Conservation (phyloP, 2,797 vertebrate genomes). For the Squalus acanthias region DNA sequence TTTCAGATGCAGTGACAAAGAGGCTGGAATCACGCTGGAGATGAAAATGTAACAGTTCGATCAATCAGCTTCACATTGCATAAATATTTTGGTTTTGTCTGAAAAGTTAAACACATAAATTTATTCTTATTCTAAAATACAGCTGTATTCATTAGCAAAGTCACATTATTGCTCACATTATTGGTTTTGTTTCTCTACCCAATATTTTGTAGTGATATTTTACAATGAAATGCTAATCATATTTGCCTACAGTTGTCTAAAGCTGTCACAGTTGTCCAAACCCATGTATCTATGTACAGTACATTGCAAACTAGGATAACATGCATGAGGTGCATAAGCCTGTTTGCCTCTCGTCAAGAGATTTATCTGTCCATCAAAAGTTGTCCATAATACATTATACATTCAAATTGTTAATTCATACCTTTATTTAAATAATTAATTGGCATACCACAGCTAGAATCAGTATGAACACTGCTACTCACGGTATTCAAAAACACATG, state of each 20-base stretch:
- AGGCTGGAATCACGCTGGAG: not conserved
- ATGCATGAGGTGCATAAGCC: not conserved
- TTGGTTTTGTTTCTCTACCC: not conserved
- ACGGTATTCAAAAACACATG: not conserved
- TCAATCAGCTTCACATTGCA: not conserved
- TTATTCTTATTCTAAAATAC: not conserved
- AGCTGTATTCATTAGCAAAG: not conserved
- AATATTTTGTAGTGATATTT: not conserved
- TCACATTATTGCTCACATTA: not conserved
- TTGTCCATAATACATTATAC: not conserved
- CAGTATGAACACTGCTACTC: not conserved
- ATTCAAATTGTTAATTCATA: not conserved
- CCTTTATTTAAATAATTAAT: not conserved
- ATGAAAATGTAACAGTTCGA: slow-evolving; percentile 2
- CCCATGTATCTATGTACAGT: not conserved
- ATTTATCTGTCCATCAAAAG: not conserved
- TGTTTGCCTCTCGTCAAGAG: not conserved
- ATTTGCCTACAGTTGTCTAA: not conserved
- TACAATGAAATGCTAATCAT: not conserved
- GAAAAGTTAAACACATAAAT: not conserved
- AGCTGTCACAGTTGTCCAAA: not conserved
- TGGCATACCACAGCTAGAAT: not conserved
- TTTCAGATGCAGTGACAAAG: not conserved
- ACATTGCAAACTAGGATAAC: not conserved
- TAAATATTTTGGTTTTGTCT: slow-evolving; percentile 12